A percentile compares a stretch with the other conserved stretches of the same genome.
phyloP scores from a whole-genome alignment of 2,888 invertebrate species.

The Chrysotoxum bicinctum region DNA sequence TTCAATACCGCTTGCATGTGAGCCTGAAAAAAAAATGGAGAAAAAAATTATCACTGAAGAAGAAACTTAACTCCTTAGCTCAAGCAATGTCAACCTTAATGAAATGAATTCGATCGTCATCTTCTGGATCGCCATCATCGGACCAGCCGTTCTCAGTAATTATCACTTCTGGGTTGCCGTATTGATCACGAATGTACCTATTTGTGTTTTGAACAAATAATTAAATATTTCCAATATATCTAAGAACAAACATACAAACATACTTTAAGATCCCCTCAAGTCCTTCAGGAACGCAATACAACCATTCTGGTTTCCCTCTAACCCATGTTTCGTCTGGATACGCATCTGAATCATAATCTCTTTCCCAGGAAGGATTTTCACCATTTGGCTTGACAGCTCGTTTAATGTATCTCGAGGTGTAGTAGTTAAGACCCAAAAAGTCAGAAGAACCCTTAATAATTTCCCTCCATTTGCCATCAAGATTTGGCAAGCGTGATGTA shows the following conservation, averaged over 20 bases:
- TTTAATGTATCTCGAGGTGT: slow-evolving; percentile 75
- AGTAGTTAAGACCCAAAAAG: slow-evolving; percentile 77
- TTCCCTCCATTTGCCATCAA: slow-evolving; percentile 72
- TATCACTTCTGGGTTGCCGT: slow-evolving; percentile 83
- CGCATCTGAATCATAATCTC: slow-evolving; percentile 80
- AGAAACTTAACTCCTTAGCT: background rate
- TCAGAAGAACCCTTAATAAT: slow-evolving; percentile 75
- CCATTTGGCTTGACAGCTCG: slow-evolving; percentile 74
- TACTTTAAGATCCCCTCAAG: slow-evolving; percentile 74
- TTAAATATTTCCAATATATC: slow-evolving; percentile 47
- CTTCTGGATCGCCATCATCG: slow-evolving; percentile 72
- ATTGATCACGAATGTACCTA: slow-evolving; percentile 84
- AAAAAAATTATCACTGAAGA: background rate
- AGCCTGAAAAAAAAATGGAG: slow-evolving; percentile 76
- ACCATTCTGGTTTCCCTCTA: slow-evolving; percentile 76
- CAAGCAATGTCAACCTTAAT: slow-evolving; percentile 70
- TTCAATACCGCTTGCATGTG: slow-evolving; percentile 76
- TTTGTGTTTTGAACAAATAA: background rate
- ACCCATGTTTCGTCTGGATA: slow-evolving; percentile 75
- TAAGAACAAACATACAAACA: background rate
- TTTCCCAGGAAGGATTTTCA: slow-evolving; percentile 82
- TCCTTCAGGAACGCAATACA: slow-evolving; percentile 74
- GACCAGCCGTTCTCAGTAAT: slow-evolving; percentile 85
- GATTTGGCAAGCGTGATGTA: slow-evolving; percentile 75
- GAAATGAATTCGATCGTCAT: slow-evolving; percentile 78